Evolutionary conservation across 2,797 vertebrate genomes (phyloP).

Genomic region (Phalloptychus januarius): DNA sequence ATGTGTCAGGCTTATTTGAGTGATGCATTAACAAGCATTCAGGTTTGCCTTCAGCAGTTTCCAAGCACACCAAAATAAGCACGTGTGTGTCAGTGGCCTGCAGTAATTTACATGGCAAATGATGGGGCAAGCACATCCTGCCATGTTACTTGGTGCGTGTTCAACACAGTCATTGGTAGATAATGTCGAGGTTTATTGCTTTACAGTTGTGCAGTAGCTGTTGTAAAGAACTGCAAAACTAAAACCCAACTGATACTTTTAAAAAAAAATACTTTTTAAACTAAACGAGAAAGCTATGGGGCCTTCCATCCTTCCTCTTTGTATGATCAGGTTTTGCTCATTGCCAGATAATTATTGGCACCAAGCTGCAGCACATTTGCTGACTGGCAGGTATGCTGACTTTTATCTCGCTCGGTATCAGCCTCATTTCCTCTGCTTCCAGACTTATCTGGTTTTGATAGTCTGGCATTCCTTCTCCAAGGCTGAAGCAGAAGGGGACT

Average conservation of each 20-base stretch:
- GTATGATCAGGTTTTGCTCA: constrained; percentile 1
- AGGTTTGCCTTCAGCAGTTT: background rate
- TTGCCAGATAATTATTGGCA: background rate
- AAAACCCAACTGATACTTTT: background rate
- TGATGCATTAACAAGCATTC: constrained; percentile 28
- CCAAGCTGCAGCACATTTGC: constrained; percentile 9
- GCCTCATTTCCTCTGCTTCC: constrained; percentile 53
- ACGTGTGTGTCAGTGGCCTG: background rate
- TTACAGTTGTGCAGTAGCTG: constrained; percentile 30
- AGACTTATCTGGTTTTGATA: constrained; percentile 7
- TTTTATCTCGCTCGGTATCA: constrained; percentile 38
- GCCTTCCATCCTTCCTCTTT: background rate
- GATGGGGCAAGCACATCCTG: background rate
- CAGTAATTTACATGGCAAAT: constrained; percentile 20
- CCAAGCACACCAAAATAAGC: constrained; percentile 5
- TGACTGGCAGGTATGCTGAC: constrained; percentile 25
- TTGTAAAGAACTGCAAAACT: background rate
- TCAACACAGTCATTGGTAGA: constrained; percentile 3
- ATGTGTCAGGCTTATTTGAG: constrained; percentile 41
- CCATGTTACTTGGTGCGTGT: constrained; percentile 14
- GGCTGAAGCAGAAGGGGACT: background rate
- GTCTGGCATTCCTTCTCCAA: background rate
- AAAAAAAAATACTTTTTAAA: no score
- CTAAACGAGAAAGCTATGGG: background rate
- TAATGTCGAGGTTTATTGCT: constrained; percentile 39